Evolutionary conservation across 2,797 vertebrate genomes (phyloP).

Genomic region (Uromys caudimaculatus): DNA sequence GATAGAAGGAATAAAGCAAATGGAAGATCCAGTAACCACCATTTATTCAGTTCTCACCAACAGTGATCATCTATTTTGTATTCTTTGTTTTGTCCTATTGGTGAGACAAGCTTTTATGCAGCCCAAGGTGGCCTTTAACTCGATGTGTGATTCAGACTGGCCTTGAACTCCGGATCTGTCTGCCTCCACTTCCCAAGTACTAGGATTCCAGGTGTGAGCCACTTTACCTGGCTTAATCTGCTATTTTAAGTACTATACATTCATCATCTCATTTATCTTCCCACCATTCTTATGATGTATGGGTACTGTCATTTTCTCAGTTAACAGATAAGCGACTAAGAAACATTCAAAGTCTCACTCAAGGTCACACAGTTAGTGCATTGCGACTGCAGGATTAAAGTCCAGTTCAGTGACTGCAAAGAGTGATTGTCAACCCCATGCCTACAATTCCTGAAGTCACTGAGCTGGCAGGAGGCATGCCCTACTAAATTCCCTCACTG

Average conservation of each 20-base stretch:
- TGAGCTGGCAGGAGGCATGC: neutral
- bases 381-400: neutral
- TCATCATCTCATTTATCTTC: constrained; percentile 58
- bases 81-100: neutral
- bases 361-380: constrained; percentile 14
- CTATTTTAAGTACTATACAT: constrained; percentile 43
- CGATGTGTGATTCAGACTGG: neutral
- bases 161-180: neutral
- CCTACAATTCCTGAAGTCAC: neutral
- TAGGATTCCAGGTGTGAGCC: neutral
- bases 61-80: neutral
- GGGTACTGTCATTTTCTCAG: constrained; percentile 49
- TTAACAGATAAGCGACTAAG: constrained; percentile 51
- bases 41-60: constrained; percentile 7
- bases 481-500: neutral
- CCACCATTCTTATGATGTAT: constrained; percentile 8
- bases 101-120: neutral
- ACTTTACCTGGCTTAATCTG: neutral
- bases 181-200: neutral
- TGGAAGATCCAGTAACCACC: neutral
- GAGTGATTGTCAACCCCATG: neutral
- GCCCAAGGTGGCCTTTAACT: neutral
- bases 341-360: neutral
- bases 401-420: neutral
- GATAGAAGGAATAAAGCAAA: constrained; percentile 44